Percentiles rank a stretch among this genome's conserved stretches.
These are phyloP conservation scores for Channa argus DNA, from an alignment of 2,113 vertebrate species.

Conservation along the genomic window DNA sequence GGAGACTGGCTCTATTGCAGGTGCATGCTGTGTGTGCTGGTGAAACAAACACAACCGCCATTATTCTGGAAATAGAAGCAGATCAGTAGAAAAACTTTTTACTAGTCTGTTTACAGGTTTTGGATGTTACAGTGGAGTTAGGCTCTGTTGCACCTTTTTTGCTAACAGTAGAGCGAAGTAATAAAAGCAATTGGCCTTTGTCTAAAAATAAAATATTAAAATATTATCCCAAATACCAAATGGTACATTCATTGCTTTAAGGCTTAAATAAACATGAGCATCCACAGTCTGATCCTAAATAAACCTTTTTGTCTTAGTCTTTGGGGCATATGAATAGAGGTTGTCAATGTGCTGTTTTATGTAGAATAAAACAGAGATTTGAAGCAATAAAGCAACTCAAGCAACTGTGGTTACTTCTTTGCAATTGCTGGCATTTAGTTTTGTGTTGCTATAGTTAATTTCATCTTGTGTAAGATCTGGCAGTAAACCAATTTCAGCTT, in stretches of 20 bases:
- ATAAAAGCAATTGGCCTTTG: constrained; percentile 31
- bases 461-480: constrained; percentile 1
- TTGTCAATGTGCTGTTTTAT: background rate
- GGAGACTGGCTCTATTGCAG: constrained; percentile 24
- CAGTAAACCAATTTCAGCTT: background rate
- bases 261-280: constrained; percentile 20
- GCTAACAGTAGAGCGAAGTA: constrained; percentile 35
- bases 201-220: constrained; percentile 47
- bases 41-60: too few relatives aligned
- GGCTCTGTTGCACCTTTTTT: constrained; percentile 28
- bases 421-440: constrained; percentile 1
- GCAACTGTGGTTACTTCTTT: background rate
- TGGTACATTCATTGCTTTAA: constrained; percentile 14
- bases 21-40: constrained; percentile 41
- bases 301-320: background rate
- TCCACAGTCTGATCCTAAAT: background rate
- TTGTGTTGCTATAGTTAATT: background rate
- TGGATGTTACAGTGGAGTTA: constrained; percentile 12
- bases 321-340: constrained; percentile 1
- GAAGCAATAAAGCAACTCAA: constrained; percentile 2
- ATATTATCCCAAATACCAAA: constrained; percentile 30
- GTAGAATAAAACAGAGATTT: background rate
- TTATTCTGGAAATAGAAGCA: constrained; percentile 13
- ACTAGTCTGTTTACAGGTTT: background rate
- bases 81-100: too few relatives aligned